Percentiles rank a stretch among this genome's conserved stretches.
Conservation (phyloP, 2,797 vertebrate species). For the Pangasius larnaudii region DNA sequence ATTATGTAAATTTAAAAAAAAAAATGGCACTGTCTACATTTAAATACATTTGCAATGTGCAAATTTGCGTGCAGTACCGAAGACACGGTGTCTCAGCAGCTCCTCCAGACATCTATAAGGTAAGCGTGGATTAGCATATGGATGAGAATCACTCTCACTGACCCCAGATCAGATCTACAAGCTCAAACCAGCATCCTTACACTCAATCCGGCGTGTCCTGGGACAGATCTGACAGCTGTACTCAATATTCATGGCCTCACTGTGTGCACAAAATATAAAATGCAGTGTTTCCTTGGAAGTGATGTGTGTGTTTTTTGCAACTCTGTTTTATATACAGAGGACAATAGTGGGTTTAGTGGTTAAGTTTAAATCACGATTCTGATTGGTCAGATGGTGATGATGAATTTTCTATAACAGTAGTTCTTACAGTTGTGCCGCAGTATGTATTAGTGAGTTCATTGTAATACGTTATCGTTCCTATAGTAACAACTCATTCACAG, state of each 20-base stretch:
- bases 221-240: conserved; percentile 4
- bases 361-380: neutral
- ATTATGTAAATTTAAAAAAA: conserved; percentile 37
- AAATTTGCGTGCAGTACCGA: neutral
- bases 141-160: neutral
- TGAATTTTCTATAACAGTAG: neutral
- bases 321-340: conserved; percentile 41
- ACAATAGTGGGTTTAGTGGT: neutral
- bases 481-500: neutral
- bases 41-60: conserved; percentile 19
- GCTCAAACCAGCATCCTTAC: neutral
- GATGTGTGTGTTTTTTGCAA: neutral
- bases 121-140: conserved; percentile 11
- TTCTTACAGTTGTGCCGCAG: neutral
- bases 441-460: no score
- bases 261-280: neutral
- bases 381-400: neutral
- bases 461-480: neutral
- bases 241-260: neutral
- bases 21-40: conserved; percentile 14
- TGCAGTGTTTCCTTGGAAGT: neutral
- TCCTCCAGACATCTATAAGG: neutral
- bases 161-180: conserved; percentile 17
- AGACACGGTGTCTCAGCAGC: neutral
- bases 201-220: neutral